Base-by-base conservation (phyloP, 2,888 invertebrate species). In the Bibio marci region DNA sequence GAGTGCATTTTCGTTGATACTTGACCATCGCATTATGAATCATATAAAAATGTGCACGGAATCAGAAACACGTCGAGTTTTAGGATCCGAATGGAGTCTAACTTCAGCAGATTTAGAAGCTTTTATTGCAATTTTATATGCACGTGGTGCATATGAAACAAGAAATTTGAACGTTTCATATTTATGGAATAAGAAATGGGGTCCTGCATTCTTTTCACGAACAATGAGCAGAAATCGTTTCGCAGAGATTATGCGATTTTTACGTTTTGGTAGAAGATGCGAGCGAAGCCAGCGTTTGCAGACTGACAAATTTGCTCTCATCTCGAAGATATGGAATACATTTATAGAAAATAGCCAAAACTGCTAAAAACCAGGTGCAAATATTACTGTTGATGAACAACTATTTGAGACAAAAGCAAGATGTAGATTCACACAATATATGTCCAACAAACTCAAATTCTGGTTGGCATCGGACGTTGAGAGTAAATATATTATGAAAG, bases 381-480 rank as follows among this genome's bases (percentile, higher is more conserved):
- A 47, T 41, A 35, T 49, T 19, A 43, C 47, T 15, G 33, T 49
- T 7, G 46, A 47, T 18, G 48, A 52, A 39, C 49, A 52, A 31
- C 41, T 50, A n/a, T 50, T 49, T 42, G 46, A 46, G 18, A 43
- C 47, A 0, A 51, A 51, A 40, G 38, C 46, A 7, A 34, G 35
- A 30, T 52, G 51, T 41, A 46, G 41, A 37, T 55, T 51, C 46
- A 49, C 45, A 6, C 51, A 54, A 39, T 52, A 50, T 41, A 51
- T 54, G 46, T 44, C 48, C n/a, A 50, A 50, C 36, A 53, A 53
- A 40, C 49, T 46, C 1, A 52, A 51, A 47, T 53, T 54, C 43
- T 53, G 51, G 50, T 37, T 50, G 14, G 38, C 33, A 12, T 31
- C 33, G 3, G 22, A 38, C 26, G 26, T 38, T 12, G 26, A 30